These are phyloP conservation scores for Pantherophis guttatus DNA, from an alignment of 2,113 vertebrate species.

Conservation along the genomic window DNA sequence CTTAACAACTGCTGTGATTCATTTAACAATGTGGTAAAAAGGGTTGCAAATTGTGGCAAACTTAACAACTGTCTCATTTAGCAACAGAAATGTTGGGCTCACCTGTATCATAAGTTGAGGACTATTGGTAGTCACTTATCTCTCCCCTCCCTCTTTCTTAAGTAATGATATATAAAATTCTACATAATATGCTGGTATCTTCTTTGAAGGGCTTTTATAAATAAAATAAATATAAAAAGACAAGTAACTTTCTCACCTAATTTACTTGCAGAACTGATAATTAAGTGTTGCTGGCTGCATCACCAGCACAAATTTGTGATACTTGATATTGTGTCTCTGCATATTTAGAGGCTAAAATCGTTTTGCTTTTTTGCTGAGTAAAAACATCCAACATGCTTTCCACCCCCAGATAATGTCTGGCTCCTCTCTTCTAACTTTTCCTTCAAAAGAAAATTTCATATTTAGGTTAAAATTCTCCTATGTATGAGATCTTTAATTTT, in stretches of 20 bases:
- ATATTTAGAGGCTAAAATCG: constrained; percentile 74
- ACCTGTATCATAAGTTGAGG: background rate
- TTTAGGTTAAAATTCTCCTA: background rate
- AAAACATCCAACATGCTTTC: constrained; percentile 58
- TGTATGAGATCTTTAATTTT: background rate
- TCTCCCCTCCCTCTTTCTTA: background rate
- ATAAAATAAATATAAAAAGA: constrained; percentile 81
- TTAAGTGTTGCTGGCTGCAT: constrained; percentile 78
- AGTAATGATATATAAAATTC: constrained; percentile 32
- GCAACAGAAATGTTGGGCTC: background rate
- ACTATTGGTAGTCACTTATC: background rate
- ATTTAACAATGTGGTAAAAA: background rate
- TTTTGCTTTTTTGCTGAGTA: constrained; percentile 61
- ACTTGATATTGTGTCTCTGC: constrained; percentile 74
- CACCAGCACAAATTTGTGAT: constrained; percentile 71
- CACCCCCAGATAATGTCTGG: constrained; percentile 34
- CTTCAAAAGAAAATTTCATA: background rate
- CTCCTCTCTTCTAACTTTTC: constrained; percentile 19
- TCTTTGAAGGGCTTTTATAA: constrained; percentile 71
- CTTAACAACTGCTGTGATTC: background rate
- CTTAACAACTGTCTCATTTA: background rate
- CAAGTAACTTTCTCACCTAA: constrained; percentile 83
- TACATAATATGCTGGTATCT: constrained; percentile 44
- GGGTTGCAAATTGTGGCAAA: background rate
- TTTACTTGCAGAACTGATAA: constrained; percentile 83